phyloP scores from a whole-genome alignment of 2,888 invertebrate species.

The Calliphora vomitoria region DNA sequence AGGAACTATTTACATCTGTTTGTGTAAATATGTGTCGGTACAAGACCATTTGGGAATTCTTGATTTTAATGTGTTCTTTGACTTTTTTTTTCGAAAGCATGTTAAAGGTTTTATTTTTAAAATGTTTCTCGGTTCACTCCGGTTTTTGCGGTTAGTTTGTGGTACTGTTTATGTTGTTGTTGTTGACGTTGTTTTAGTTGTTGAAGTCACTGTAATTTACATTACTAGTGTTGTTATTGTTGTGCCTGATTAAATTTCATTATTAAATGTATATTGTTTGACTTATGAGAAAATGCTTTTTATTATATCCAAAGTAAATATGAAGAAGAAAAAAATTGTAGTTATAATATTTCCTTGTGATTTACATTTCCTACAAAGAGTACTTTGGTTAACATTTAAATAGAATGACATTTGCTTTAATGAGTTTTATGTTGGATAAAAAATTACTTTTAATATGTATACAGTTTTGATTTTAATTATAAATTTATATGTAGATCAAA shows the following conservation, averaged over 20 bases:
- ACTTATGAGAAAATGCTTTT: slow-evolving; percentile 36
- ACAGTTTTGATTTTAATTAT: too few relatives aligned
- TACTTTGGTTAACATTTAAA: too few relatives aligned
- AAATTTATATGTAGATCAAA: too few relatives aligned
- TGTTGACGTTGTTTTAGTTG: background rate
- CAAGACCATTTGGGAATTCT: slow-evolving; percentile 28
- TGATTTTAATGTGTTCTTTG: slow-evolving; percentile 34
- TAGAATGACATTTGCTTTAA: too few relatives aligned
- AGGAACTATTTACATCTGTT: background rate
- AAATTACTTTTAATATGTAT: too few relatives aligned
- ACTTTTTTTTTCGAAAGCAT: slow-evolving; percentile 24
- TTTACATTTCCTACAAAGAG: background rate
- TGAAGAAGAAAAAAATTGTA: background rate
- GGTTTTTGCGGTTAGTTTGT: slow-evolving; percentile 42
- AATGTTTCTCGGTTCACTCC: background rate
- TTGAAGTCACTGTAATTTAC: background rate
- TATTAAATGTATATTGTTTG: slow-evolving; percentile 12
- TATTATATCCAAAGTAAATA: background rate
- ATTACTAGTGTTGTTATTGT: background rate
- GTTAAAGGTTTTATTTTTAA: slow-evolving; percentile 16
- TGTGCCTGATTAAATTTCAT: slow-evolving; percentile 62
- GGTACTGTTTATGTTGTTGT: slow-evolving; percentile 19
- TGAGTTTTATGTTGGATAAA: too few relatives aligned
- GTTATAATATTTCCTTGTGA: background rate
- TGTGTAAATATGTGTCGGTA: background rate